Percentiles rank a stretch among this genome's conserved stretches.
Conservation (phyloP, 2,797 vertebrate species). For the Neomorphus geoffroyi region DNA sequence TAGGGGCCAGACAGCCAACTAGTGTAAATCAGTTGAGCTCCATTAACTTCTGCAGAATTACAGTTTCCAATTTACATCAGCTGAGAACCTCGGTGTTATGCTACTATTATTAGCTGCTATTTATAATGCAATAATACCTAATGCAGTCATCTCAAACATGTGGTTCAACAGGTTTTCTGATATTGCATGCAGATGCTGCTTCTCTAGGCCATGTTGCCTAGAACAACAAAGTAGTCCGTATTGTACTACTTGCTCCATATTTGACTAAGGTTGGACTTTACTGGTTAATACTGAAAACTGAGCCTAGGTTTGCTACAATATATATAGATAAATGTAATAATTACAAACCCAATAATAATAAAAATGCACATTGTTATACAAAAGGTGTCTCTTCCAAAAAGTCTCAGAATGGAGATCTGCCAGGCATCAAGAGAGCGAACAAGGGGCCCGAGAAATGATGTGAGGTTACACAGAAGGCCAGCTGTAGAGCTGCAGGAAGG, state of each 20-base stretch:
- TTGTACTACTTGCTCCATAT: neutral
- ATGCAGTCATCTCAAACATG: constrained; percentile 39
- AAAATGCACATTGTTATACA: neutral
- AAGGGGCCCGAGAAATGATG: neutral
- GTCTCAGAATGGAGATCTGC: neutral
- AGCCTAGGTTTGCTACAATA: neutral
- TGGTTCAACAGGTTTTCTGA: constrained; percentile 47
- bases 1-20: constrained; percentile 59
- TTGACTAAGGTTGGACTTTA: neutral
- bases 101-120: constrained; percentile 60
- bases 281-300: neutral
- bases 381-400: neutral
- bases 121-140: constrained; percentile 56
- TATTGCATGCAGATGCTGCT: neutral
- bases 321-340: neutral
- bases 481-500: neutral
- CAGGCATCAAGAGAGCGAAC: neutral
- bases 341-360: neutral
- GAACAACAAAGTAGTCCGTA: neutral
- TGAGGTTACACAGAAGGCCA: neutral
- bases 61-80: constrained; percentile 67
- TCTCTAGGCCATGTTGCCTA: neutral
- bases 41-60: constrained; percentile 64
- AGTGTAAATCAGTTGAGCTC: constrained; percentile 68
- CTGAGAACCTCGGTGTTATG: constrained; percentile 58